A percentile compares a stretch with the other conserved stretches of the same genome.
These are phyloP conservation scores for Lytechinus pictus DNA, from an alignment of 35 echinoderm and acorn worm species.

Conservation along the genomic window DNA sequence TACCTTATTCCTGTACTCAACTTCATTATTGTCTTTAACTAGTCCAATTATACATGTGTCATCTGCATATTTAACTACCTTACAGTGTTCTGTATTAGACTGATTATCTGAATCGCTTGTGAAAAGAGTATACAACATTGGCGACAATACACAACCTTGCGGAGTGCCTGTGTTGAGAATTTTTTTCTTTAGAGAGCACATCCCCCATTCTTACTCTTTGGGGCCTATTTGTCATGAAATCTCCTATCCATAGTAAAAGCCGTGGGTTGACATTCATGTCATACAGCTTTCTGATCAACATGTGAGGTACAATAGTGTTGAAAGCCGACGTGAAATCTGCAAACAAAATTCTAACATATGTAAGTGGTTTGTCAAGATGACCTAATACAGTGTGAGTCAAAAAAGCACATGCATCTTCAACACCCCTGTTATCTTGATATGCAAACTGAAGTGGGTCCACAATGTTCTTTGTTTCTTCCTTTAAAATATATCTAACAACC, in stretches of 20 bases:
- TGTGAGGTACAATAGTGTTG: not conserved
- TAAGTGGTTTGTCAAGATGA: too few species aligned
- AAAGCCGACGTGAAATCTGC: too few species aligned
- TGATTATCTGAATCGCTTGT: not conserved
- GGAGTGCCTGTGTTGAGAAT: not conserved
- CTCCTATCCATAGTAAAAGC: not conserved
- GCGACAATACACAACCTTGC: not conserved
- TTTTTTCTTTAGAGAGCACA: not conserved
- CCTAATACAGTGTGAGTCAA: too few species aligned
- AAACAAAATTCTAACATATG: too few species aligned
- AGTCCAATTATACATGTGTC: not conserved
- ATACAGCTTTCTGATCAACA: not conserved
- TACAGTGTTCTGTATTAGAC: not conserved
- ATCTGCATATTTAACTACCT: not conserved
- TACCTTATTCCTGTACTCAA: not conserved
- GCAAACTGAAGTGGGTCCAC: too few species aligned
- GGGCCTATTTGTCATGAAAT: not conserved
- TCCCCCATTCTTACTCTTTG: not conserved
- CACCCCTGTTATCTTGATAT: too few species aligned
- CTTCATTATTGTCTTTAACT: not conserved
- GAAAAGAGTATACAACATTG: not conserved
- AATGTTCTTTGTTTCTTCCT: too few species aligned
- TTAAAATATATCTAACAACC: too few species aligned
- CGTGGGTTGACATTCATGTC: not conserved
- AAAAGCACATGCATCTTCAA: too few species aligned